phyloP scores from a whole-genome alignment of 2,888 invertebrate species.

The Perizoma affinitatum region DNA sequence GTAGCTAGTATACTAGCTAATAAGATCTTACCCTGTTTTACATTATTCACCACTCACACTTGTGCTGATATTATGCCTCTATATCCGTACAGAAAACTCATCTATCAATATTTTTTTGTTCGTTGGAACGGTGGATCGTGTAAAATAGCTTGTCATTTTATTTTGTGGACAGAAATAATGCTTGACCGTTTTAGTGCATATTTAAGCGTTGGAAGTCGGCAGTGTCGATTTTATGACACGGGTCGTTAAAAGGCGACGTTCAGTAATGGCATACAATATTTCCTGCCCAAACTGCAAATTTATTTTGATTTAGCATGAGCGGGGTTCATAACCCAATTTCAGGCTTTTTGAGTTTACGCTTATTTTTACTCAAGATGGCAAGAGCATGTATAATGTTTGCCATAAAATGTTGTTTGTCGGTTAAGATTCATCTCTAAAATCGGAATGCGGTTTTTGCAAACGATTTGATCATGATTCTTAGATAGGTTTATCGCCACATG shows the following conservation, averaged over 20 bases:
- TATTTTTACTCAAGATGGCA: too few species aligned
- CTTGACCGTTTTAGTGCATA: constrained; percentile 25
- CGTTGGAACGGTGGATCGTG: constrained; percentile 8
- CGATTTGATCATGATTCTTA: too few species aligned
- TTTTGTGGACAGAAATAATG: constrained; percentile 26
- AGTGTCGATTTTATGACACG: constrained; percentile 26
- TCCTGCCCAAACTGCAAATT: constrained; percentile 3
- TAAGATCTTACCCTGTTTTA: constrained; percentile 4
- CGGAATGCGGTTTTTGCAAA: too few species aligned
- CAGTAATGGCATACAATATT: constrained; percentile 16
- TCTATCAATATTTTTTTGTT: constrained; percentile 23
- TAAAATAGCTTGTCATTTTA: constrained; percentile 24
- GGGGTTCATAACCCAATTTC: too few species aligned
- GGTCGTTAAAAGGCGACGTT: constrained; percentile 23
- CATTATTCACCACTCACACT: constrained; percentile 8
- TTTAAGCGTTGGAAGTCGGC: constrained; percentile 22
- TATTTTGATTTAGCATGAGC: neutral
- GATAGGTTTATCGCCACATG: too few species aligned
- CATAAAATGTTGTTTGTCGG: too few species aligned
- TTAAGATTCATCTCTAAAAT: too few species aligned
- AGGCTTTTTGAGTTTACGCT: too few species aligned
- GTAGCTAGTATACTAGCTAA: too few species aligned
- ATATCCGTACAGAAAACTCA: constrained; percentile 10
- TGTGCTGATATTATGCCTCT: constrained; percentile 7
- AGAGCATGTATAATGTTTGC: too few species aligned